Evolutionary conservation across 2,888 invertebrate species (phyloP).

Genomic region (Cybosia mesomella): DNA sequence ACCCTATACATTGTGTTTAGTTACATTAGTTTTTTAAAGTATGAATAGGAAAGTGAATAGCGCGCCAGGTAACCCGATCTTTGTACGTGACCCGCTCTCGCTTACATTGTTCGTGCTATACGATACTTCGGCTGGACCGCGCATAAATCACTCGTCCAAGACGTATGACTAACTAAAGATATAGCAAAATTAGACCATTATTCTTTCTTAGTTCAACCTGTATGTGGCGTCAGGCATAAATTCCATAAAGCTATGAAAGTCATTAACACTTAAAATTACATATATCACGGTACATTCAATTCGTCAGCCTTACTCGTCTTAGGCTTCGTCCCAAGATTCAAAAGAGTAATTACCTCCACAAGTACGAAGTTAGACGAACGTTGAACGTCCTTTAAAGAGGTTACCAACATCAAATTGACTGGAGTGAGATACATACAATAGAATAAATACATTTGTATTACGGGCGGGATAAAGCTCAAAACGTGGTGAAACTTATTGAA

Average conservation of each 20-base stretch:
- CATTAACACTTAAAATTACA: not conserved
- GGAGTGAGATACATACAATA: constrained; percentile 31
- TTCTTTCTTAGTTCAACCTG: not conserved
- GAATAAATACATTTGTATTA: constrained; percentile 39
- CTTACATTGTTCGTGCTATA: constrained; percentile 63
- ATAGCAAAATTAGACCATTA: constrained; percentile 11
- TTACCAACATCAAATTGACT: constrained; percentile 44
- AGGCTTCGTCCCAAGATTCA: constrained; percentile 20
- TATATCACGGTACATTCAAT: not conserved
- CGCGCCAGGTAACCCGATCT: constrained; percentile 70
- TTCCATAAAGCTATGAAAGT: not conserved
- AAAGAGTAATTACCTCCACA: constrained; percentile 37
- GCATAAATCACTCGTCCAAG: constrained; percentile 44
- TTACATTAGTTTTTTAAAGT: constrained; percentile 64
- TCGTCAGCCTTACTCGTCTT: constrained; percentile 6
- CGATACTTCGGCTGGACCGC: constrained; percentile 62
- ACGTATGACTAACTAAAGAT: constrained; percentile 11
- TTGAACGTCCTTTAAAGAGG: constrained; percentile 51
- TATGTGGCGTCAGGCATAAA: not conserved
- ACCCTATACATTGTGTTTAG: constrained; percentile 52
- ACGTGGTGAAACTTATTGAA: constrained; percentile 39
- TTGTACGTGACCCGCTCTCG: constrained; percentile 67
- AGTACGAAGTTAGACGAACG: constrained; percentile 42
- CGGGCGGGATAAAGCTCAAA: constrained; percentile 49
- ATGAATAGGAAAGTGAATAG: constrained; percentile 71